phyloP scores from a whole-genome alignment of 2,113 vertebrate genomes.

The Scophthalmus maximus region DNA sequence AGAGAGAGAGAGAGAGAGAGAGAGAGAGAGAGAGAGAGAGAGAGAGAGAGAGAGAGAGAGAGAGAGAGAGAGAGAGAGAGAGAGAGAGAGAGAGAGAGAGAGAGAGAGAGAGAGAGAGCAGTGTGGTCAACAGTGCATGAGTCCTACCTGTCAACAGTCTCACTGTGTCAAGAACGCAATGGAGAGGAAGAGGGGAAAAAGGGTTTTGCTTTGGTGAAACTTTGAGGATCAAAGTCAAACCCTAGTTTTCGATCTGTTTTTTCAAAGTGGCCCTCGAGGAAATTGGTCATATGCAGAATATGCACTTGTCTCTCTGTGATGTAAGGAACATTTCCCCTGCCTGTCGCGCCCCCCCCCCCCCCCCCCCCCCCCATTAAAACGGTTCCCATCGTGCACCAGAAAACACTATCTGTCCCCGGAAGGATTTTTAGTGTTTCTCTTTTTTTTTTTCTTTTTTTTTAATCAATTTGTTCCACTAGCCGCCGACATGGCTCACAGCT shows the following conservation, averaged over 20 bases:
- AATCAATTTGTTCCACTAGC: conserved; percentile 60
- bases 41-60: no score
- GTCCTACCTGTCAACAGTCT: conserved; percentile 60
- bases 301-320: not conserved
- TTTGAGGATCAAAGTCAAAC: conserved; percentile 30
- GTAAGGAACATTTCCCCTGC: not conserved
- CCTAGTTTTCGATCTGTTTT: conserved; percentile 10
- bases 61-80: no score
- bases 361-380: not conserved
- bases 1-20: no score
- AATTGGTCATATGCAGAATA: not conserved
- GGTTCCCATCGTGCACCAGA: not conserved
- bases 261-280: conserved; percentile 23
- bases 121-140: conserved; percentile 53
- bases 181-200: conserved; percentile 50
- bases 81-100: no score
- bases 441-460: conserved; percentile 6
- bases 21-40: no score
- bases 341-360: not conserved
- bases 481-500: no score
- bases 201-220: conserved; percentile 20
- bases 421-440: not conserved
- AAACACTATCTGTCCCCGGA: conserved; percentile 25
- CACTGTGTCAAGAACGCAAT: conserved; percentile 51
- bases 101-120: no score